phyloP scores from a whole-genome alignment of 2,113 vertebrate genomes.

The Phyllopteryx taeniolatus region DNA sequence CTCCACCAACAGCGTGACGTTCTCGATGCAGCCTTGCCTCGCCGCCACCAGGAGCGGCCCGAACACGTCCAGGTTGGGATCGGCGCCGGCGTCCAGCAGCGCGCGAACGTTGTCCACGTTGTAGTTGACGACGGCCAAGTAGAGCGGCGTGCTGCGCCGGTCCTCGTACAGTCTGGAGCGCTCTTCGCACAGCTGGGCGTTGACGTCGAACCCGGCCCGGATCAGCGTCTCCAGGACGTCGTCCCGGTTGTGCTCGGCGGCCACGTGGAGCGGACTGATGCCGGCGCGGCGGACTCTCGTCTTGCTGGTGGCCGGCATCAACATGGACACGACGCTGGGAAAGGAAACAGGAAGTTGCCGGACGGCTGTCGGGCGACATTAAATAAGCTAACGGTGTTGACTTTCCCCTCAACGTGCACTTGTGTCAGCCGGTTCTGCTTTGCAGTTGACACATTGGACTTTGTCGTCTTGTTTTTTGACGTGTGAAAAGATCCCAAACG shows the following conservation, averaged over 20 bases:
- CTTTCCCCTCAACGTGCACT: too few species aligned
- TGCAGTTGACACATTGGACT: too few species aligned
- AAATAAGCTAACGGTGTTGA: too few species aligned
- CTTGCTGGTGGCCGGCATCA: conserved; percentile 83
- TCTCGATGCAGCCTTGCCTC: conserved; percentile 80
- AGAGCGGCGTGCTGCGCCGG: conserved; percentile 82
- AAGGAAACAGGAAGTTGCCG: conserved; percentile 4
- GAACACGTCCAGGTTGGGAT: conserved; percentile 88
- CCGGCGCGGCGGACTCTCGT: conserved; percentile 79
- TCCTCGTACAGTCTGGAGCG: conserved; percentile 85
- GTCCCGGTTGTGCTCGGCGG: conserved; percentile 83
- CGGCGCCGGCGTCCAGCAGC: conserved; percentile 83
- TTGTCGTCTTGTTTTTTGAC: too few species aligned
- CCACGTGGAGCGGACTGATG: conserved; percentile 91
- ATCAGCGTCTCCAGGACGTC: conserved; percentile 82
- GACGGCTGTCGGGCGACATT: too few species aligned
- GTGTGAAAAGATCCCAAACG: too few species aligned
- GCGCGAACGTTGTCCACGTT: conserved; percentile 77
- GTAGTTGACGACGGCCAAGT: conserved; percentile 85
- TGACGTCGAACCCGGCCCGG: conserved; percentile 83
- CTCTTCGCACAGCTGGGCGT: conserved; percentile 79
- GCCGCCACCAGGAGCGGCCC: conserved; percentile 87
- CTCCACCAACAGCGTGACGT: conserved; percentile 81
- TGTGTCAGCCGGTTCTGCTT: too few species aligned
- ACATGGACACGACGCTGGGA: conserved; percentile 83